These are phyloP conservation scores for Tenthredo distinguenda DNA, from an alignment of 2,888 invertebrate species.

Conservation along the genomic window DNA sequence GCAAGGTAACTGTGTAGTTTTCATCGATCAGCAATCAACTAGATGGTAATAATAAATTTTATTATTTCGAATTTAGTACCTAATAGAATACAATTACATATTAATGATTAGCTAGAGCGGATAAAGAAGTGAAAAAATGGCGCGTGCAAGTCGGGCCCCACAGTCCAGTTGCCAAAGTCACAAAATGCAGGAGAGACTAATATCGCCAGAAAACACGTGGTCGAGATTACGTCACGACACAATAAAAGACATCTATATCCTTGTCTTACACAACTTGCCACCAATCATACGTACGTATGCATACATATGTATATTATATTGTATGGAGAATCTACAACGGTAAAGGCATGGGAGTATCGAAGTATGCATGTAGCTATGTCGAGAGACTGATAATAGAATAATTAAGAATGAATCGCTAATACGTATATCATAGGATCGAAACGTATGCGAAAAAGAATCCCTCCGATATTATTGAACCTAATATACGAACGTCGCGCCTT, in stretches of 20 bases:
- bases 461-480: not conserved
- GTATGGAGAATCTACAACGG: not conserved
- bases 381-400: not conserved
- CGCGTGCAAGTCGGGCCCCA: not conserved
- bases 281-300: not conserved
- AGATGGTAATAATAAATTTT: not conserved
- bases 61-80: not conserved
- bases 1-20: not conserved
- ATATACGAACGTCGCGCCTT: conserved; percentile 35
- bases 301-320: not conserved
- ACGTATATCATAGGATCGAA: not conserved
- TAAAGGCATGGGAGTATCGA: not conserved
- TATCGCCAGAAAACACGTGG: conserved; percentile 34
- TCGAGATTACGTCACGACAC: conserved; percentile 36
- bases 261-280: not conserved
- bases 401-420: not conserved
- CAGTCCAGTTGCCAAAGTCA: not conserved
- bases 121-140: not conserved
- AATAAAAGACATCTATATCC: conserved; percentile 15
- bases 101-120: not conserved
- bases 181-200: not conserved
- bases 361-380: not conserved
- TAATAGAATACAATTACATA: not conserved
- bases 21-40: conserved; percentile 1
- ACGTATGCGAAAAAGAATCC: not conserved